Conservation (phyloP, 2,113 vertebrate species). For the Ameiurus melas region DNA sequence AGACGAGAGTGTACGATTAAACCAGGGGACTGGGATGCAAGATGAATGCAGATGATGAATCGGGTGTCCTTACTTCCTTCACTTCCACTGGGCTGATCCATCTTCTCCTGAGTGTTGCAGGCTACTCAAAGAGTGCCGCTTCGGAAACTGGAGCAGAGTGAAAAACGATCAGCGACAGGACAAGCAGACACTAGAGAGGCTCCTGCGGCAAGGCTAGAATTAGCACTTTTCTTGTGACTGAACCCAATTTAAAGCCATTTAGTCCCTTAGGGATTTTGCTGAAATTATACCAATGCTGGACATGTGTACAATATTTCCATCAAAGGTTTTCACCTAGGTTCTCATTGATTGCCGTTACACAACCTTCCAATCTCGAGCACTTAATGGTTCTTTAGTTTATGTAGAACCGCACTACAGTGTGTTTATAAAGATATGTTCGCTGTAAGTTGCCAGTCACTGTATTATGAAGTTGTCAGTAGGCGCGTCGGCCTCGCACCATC, state of each 20-base stretch:
- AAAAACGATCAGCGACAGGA: slow-evolving; percentile 67
- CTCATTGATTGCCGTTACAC: background rate
- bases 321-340: background rate
- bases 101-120: slow-evolving; percentile 45
- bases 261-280: slow-evolving; percentile 18
- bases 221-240: slow-evolving; percentile 54
- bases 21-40: slow-evolving; percentile 19
- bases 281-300: slow-evolving; percentile 45
- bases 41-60: slow-evolving; percentile 48
- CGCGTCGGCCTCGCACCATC: too few species aligned
- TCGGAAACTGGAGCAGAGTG: slow-evolving; percentile 70
- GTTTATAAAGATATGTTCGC: too few species aligned
- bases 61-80: slow-evolving; percentile 45
- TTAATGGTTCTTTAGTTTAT: background rate
- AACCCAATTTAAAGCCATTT: slow-evolving; percentile 45
- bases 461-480: too few species aligned
- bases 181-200: slow-evolving; percentile 64
- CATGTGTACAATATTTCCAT: background rate
- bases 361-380: background rate
- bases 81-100: slow-evolving; percentile 51
- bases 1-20: slow-evolving; percentile 13
- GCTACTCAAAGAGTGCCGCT: slow-evolving; percentile 25
- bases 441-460: too few species aligned
- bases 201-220: slow-evolving; percentile 69
- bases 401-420: too few species aligned